phyloP scores from a whole-genome alignment of 37 sponge, comb jelly and placozoan species.

The Diacarnus erythraeanus region DNA sequence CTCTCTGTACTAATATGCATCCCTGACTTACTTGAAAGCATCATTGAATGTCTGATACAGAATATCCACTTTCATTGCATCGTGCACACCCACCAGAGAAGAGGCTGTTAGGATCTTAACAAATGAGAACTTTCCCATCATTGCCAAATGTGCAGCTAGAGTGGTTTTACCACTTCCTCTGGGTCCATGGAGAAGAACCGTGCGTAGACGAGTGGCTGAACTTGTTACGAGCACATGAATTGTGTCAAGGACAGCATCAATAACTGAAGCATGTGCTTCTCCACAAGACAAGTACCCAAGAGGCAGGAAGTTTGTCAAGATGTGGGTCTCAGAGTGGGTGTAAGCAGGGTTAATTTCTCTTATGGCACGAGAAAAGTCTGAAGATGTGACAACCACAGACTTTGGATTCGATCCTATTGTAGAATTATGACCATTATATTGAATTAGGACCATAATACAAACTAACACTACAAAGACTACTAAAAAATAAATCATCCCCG shows the following conservation, averaged over 20 bases:
- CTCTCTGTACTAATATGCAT: no score
- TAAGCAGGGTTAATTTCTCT: slow-evolving; percentile 39
- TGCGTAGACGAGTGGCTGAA: slow-evolving; percentile 23
- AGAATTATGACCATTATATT: no score
- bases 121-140: slow-evolving; percentile 56
- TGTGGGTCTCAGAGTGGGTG: slow-evolving; percentile 59
- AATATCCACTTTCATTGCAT: slow-evolving; percentile 41
- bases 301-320: slow-evolving; percentile 42
- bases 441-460: no score
- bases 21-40: slow-evolving; percentile 69
- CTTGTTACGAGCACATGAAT: slow-evolving; percentile 38
- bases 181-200: slow-evolving; percentile 54
- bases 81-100: slow-evolving; percentile 33
- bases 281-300: slow-evolving; percentile 51
- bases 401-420: not conserved
- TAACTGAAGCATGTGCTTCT: slow-evolving; percentile 27
- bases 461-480: not conserved
- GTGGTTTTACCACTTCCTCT: slow-evolving; percentile 67
- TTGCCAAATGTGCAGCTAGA: slow-evolving; percentile 53
- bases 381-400: slow-evolving; percentile 17
- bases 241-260: slow-evolving; percentile 29
- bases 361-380: slow-evolving; percentile 48
- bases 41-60: slow-evolving; percentile 41
- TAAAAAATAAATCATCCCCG: no score
- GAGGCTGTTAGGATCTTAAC: slow-evolving; percentile 63